Evolutionary conservation across 1,140 invertebrate genomes (phyloP).

Genomic region (Drosophila elegans): DNA sequence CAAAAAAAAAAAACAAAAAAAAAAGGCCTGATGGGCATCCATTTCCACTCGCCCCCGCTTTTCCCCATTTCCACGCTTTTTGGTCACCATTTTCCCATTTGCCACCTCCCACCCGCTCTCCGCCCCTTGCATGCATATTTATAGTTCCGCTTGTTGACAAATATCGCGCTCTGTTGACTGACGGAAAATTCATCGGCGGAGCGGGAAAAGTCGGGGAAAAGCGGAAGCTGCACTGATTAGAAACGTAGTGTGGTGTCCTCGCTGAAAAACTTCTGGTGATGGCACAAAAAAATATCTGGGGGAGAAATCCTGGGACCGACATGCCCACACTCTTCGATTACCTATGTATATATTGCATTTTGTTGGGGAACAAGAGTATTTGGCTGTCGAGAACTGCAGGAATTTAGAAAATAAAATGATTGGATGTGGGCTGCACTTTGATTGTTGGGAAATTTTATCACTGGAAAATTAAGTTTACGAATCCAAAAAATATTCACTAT

Average conservation of each 20-base stretch:
- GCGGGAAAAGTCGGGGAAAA: slow-evolving; percentile 1
- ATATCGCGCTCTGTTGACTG: slow-evolving; percentile 77
- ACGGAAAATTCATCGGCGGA: slow-evolving; percentile 27
- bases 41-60: slow-evolving; percentile 4
- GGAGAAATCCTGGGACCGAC: neutral
- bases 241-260: slow-evolving; percentile 65
- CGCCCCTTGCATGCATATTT: slow-evolving; percentile 67
- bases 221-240: slow-evolving; percentile 80
- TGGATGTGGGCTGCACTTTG: neutral
- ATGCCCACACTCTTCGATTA: slow-evolving; percentile 1
- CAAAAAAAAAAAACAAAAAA: no score
- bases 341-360: neutral
- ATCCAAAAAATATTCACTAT: no score
- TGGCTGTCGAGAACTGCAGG: neutral
- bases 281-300: slow-evolving; percentile 16
- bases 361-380: slow-evolving; percentile 2
- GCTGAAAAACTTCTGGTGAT: slow-evolving; percentile 33
- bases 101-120: neutral
- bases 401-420: neutral
- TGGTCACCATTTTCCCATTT: slow-evolving; percentile 17
- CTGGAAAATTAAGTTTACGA: no score
- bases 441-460: no score
- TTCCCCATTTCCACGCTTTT: neutral
- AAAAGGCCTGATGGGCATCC: neutral
- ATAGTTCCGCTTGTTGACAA: slow-evolving; percentile 83